Evolutionary conservation across 2,797 vertebrate genomes (phyloP).

Genomic region (Anguilla anguilla): DNA sequence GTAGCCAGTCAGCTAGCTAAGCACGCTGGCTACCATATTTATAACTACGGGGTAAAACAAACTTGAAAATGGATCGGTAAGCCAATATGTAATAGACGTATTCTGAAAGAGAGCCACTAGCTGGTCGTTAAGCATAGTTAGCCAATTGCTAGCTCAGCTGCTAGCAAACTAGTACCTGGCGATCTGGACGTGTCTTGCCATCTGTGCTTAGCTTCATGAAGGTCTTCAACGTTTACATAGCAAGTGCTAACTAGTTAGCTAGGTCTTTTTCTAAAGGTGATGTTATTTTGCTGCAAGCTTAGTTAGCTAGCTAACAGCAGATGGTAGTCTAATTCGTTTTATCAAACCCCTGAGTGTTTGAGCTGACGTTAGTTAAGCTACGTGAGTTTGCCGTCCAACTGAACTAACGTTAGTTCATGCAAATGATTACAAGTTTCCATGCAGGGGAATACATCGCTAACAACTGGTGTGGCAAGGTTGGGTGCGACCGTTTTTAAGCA

Average conservation of each 20-base stretch:
- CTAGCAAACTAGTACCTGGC: not conserved
- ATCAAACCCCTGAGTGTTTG: not conserved
- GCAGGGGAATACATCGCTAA: not conserved
- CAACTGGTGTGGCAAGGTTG: not conserved
- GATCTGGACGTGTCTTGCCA: not conserved
- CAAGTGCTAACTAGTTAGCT: not conserved
- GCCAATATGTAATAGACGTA: constrained; percentile 35
- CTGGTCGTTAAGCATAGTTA: not conserved
- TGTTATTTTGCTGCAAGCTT: not conserved
- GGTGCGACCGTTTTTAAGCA: not conserved
- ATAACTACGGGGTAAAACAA: constrained; percentile 22
- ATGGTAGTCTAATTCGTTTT: too few relatives aligned
- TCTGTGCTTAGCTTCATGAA: too few relatives aligned
- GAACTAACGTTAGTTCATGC: not conserved
- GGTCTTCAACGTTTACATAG: not conserved
- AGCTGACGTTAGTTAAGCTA: not conserved
- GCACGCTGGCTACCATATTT: constrained; percentile 21
- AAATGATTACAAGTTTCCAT: not conserved
- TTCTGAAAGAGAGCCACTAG: not conserved
- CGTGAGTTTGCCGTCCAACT: not conserved
- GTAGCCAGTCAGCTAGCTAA: not conserved
- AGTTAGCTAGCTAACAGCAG: not conserved
- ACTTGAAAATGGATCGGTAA: constrained; percentile 68
- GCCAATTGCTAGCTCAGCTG: not conserved
- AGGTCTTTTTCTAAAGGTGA: not conserved